These are phyloP conservation scores for Drosophila fuyamai DNA, from an alignment of 1,140 invertebrate genomes.

Conservation along the genomic window DNA sequence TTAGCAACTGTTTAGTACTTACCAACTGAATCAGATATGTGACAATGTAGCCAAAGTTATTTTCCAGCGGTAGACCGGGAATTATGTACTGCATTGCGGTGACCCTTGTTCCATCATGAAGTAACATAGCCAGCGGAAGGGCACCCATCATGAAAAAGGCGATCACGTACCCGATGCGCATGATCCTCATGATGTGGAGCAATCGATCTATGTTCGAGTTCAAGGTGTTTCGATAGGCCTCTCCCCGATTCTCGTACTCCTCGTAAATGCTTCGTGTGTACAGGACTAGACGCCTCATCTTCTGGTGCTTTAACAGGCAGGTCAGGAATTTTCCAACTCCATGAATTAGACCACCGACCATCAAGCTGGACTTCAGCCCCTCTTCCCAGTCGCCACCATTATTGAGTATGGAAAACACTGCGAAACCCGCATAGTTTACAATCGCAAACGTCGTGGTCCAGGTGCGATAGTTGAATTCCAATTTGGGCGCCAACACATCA, in stretches of 20 bases:
- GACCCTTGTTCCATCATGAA: constrained; percentile 47
- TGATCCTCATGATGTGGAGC: constrained; percentile 15
- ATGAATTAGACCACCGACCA: constrained; percentile 45
- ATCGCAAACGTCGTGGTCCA: constrained; percentile 37
- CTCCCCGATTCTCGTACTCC: constrained; percentile 35
- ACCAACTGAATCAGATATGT: constrained; percentile 53
- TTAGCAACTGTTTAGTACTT: background rate
- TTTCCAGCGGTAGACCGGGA: constrained; percentile 50
- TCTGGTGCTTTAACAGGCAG: constrained; percentile 26
- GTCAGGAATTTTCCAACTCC: constrained; percentile 36
- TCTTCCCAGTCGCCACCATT: constrained; percentile 43
- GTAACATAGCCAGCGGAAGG: constrained; percentile 20
- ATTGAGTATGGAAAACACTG: constrained; percentile 27
- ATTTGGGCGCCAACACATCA: constrained; percentile 18
- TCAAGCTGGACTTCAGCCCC: constrained; percentile 41
- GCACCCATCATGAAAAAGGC: constrained; percentile 38
- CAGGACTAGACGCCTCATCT: constrained; percentile 21
- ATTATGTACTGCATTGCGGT: constrained; percentile 50
- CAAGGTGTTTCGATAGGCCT: constrained; percentile 2
- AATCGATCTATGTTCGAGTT: constrained; percentile 45
- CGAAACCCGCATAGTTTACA: constrained; percentile 33
- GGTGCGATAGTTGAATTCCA: constrained; percentile 44
- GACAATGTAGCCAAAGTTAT: constrained; percentile 28
- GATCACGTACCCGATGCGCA: constrained; percentile 42
- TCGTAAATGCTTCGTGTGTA: constrained; percentile 19